Evolutionary conservation across 2,888 invertebrate genomes (phyloP).

Genomic region (Tanypteryx hageni): DNA sequence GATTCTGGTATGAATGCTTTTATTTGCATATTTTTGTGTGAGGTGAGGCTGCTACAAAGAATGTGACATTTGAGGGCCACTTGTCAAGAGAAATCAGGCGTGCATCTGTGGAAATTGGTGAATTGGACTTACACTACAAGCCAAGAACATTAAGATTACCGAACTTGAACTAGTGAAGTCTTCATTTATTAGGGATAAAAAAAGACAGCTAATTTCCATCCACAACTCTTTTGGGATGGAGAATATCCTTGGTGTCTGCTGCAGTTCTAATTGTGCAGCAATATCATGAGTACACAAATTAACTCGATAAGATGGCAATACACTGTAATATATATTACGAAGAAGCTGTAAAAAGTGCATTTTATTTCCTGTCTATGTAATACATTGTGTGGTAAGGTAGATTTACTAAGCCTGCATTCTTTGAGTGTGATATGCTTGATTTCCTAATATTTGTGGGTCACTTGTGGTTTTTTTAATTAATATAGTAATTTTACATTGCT

Average conservation of each 20-base stretch:
- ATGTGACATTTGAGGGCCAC: constrained; percentile 48
- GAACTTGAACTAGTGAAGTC: constrained; percentile 43
- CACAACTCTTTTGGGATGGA: neutral
- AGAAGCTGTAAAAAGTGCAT: constrained; percentile 52
- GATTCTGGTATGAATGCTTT: constrained; percentile 53
- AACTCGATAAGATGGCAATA: constrained; percentile 47
- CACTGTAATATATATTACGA: constrained; percentile 54
- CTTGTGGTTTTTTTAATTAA: constrained; percentile 37
- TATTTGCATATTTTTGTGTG: constrained; percentile 59
- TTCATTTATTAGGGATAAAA: constrained; percentile 34
- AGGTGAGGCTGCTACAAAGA: constrained; percentile 51
- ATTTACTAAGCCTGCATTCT: constrained; percentile 30
- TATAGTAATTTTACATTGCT: neutral
- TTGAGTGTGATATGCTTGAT: constrained; percentile 34
- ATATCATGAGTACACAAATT: neutral
- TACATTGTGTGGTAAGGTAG: constrained; percentile 19
- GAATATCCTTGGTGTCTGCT: constrained; percentile 23
- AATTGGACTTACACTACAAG: constrained; percentile 26
- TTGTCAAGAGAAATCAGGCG: constrained; percentile 12
- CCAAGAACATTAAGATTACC: neutral
- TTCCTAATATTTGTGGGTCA: neutral
- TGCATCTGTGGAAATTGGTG: constrained; percentile 15
- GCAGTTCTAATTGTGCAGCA: constrained; percentile 40
- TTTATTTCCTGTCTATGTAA: neutral
- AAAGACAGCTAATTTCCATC: neutral